These are phyloP conservation scores for Drosophila jambulina DNA, from an alignment of 1,140 invertebrate species.

Conservation along the genomic window DNA sequence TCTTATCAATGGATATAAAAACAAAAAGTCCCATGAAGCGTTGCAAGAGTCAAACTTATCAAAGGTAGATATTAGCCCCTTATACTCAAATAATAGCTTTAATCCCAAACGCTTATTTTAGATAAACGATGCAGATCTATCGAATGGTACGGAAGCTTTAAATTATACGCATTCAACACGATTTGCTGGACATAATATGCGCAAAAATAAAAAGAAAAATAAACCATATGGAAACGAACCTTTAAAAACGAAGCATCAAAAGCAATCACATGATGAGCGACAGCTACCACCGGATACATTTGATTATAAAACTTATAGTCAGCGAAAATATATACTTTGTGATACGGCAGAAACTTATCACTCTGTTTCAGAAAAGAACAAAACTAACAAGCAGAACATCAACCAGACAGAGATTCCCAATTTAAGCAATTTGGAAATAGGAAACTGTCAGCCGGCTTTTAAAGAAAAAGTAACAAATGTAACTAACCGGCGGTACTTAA, in stretches of 20 bases:
- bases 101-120: not conserved
- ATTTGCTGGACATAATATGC: slow-evolving; percentile 15
- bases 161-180: slow-evolving; percentile 10
- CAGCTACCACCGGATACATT: slow-evolving; percentile 46
- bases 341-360: slow-evolving; percentile 21
- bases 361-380: slow-evolving; percentile 17
- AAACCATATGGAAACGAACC: slow-evolving; percentile 26
- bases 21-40: slow-evolving; percentile 86
- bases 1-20: slow-evolving; percentile 87
- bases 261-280: slow-evolving; percentile 39
- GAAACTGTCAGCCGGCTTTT: slow-evolving; percentile 1
- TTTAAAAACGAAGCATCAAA: slow-evolving; percentile 21
- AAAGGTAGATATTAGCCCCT: slow-evolving; percentile 12
- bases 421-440: slow-evolving; percentile 29
- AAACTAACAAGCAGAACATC: slow-evolving; percentile 17
- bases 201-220: slow-evolving; percentile 38
- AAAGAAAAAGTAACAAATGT: not conserved
- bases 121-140: slow-evolving; percentile 39
- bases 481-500: slow-evolving; percentile 15
- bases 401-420: slow-evolving; percentile 21
- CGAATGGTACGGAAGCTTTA: slow-evolving; percentile 35
- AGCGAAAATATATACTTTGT: slow-evolving; percentile 23
- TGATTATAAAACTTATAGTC: slow-evolving; percentile 35
- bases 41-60: slow-evolving; percentile 78
- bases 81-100: too few species aligned